Base-by-base conservation (phyloP, 2,888 invertebrate genomes). In the Listrodromus nycthemerus region DNA sequence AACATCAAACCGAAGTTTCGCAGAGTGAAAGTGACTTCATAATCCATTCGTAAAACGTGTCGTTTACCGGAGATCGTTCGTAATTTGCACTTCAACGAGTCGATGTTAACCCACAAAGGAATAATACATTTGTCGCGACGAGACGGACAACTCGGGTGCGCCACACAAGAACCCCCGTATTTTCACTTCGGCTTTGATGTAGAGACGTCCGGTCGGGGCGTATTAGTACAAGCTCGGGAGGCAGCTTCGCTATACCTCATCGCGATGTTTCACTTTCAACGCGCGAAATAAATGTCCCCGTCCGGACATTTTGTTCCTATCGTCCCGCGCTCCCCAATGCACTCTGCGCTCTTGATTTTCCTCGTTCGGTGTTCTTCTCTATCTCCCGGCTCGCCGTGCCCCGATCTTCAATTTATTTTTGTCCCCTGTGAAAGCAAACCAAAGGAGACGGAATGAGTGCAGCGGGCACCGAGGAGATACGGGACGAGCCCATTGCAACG, bases 371-470 rank as follows among this genome's bases (percentile, higher is more conserved):
- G 67, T 76, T 80, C 75, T 65, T 58, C 77, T 76, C 65, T 78
- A 66, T 79, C 81, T 81, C 41, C 24, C 30, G 73, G 73, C 55
- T 63, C 50, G 66, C 75, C 65, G 58, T 79, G 50, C 33, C 77
- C 63, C 87, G 87, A 70, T 82, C 78, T 85, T 87, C 82, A 80
- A 86, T 87, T 89, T 89, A 89, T 86, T 88, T 88, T 87, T 84
- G 88, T 86, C 87, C 79, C 79, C 74, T 61, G 79, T 85, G 84
- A 52, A 52, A 67, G 30, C 41, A 58, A 65, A 65, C 21, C 13
- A 8, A n/a, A 13, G 52, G 33, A 21, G 41, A 13, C 30, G 48
- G 52, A 69, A 63, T 8, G 30, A 37, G 41, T 27, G 37, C 27
- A 19, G 19, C 33, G 33, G 41, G 37, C 55, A 10, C 10, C 37